phyloP scores from a whole-genome alignment of 2,888 invertebrate species.

The Drosophila peninsularis region DNA sequence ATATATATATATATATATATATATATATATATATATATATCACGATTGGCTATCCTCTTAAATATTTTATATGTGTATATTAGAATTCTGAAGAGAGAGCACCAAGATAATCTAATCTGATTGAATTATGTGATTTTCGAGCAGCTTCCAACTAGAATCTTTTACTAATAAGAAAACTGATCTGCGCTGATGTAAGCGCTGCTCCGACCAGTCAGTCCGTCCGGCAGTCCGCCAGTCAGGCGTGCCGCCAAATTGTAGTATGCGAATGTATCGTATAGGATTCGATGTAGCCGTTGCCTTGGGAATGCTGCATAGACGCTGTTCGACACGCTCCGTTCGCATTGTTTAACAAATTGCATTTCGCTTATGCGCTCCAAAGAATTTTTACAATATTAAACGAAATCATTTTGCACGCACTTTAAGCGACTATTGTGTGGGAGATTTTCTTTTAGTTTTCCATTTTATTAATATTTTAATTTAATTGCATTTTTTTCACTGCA shows the following conservation, averaged over 20 bases:
- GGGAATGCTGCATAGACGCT: constrained; percentile 16
- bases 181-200: neutral
- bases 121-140: neutral
- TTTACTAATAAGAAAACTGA: neutral
- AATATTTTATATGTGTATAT: too few species aligned
- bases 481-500: too few species aligned
- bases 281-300: too few species aligned
- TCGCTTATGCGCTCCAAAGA: constrained; percentile 29
- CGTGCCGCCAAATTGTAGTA: constrained; percentile 1
- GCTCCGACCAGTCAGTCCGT: neutral
- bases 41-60: too few species aligned
- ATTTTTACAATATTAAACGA: constrained; percentile 34
- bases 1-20: too few species aligned
- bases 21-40: too few species aligned
- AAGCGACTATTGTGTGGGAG: constrained; percentile 1
- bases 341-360: constrained; percentile 52
- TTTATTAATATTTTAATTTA: neutral
- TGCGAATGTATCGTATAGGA: constrained; percentile 2
- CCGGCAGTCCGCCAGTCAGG: neutral
- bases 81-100: too few species aligned
- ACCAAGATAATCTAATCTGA: neutral
- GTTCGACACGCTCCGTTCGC: constrained; percentile 39
- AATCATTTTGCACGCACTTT: constrained; percentile 23
- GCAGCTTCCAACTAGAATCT: neutral
- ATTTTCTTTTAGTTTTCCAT: constrained; percentile 2